These are phyloP conservation scores for Acrocephalus kingi DNA, from an alignment of 2,113 vertebrate genomes.

Conservation along the genomic window DNA sequence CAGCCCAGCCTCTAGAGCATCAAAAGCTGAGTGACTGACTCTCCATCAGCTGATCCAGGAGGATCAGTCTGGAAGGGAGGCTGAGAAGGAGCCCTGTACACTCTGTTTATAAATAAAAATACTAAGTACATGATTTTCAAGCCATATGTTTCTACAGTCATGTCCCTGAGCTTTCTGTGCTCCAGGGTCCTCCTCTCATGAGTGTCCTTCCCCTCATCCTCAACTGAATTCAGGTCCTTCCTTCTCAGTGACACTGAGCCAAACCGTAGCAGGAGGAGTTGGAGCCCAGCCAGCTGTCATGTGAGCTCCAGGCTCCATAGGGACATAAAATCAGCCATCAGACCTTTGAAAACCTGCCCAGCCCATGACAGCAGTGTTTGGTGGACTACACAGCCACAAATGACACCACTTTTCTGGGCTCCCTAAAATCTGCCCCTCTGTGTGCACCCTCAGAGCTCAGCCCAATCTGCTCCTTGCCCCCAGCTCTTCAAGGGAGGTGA, in stretches of 20 bases:
- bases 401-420: background rate
- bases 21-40: background rate
- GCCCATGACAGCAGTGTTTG: background rate
- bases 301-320: background rate
- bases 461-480: fast-evolving
- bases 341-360: background rate
- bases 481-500: background rate
- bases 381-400: background rate
- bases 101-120: background rate
- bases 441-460: background rate
- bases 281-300: background rate
- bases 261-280: background rate
- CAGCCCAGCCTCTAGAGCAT: background rate
- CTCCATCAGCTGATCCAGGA: background rate
- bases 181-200: background rate
- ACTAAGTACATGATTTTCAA: background rate
- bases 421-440: background rate
- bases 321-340: background rate
- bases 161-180: background rate
- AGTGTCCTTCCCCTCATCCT: background rate
- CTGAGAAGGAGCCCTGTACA: background rate
- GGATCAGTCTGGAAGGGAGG: background rate
- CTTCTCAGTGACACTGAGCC: background rate
- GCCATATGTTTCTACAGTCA: background rate
- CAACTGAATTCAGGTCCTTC: background rate